Percentiles rank a stretch among this genome's conserved stretches.
phyloP scores from a whole-genome alignment of 2,888 invertebrate species.

The Drosophila ochracea region DNA sequence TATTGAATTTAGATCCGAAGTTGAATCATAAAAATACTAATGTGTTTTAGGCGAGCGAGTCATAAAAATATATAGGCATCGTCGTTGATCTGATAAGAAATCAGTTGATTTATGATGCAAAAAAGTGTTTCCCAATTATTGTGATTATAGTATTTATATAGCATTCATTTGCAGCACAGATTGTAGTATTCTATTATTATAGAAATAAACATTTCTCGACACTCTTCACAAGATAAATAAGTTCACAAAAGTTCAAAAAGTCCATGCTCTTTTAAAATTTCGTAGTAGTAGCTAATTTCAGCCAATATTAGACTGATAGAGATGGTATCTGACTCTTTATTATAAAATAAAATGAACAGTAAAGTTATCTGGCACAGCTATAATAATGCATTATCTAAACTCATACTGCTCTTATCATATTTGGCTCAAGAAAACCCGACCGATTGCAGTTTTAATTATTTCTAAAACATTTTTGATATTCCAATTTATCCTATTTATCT shows the following conservation, averaged over 20 bases:
- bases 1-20: not conserved
- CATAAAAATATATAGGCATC: too few relatives aligned
- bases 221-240: not conserved
- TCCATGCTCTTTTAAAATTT: not conserved
- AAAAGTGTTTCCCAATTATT: conserved; percentile 2
- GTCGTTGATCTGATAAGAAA: not conserved
- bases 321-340: not conserved
- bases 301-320: not conserved
- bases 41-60: not conserved
- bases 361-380: not conserved
- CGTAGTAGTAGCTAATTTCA: not conserved
- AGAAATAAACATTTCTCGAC: not conserved
- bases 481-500: not conserved
- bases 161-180: not conserved
- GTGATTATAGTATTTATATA: not conserved
- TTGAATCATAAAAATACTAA: not conserved
- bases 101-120: conserved; percentile 11
- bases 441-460: not conserved
- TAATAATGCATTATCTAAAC: not conserved
- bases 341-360: not conserved
- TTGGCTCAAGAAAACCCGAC: not conserved
- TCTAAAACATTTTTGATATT: not conserved
- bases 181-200: not conserved
- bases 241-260: not conserved
- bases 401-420: not conserved